Evolutionary conservation across 2,888 invertebrate species (phyloP).

Genomic region (Folsomia manolachei): DNA sequence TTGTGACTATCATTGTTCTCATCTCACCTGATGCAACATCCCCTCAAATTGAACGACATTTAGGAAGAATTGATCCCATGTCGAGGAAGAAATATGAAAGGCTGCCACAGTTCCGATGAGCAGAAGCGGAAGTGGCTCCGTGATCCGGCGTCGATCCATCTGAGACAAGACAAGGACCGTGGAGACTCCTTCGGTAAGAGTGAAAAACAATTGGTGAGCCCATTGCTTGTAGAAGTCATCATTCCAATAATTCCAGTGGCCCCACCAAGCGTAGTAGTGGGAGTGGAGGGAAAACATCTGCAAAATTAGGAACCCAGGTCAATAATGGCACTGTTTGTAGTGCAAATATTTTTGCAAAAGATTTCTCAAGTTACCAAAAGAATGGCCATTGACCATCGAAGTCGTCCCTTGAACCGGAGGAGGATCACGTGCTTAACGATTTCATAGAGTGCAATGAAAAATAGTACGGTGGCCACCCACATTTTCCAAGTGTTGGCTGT

Average conservation of each 20-base stretch:
- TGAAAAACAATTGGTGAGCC: slow-evolving; percentile 60
- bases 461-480: slow-evolving; percentile 62
- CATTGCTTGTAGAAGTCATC: slow-evolving; percentile 64
- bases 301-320: neutral
- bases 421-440: slow-evolving; percentile 60
- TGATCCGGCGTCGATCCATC: neutral
- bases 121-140: neutral
- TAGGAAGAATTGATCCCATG: neutral
- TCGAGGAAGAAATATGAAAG: neutral
- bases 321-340: too few relatives aligned
- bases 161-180: neutral
- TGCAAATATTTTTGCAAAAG: too few relatives aligned
- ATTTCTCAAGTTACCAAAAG: slow-evolving; percentile 59
- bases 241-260: slow-evolving; percentile 67
- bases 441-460: slow-evolving; percentile 63
- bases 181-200: slow-evolving; percentile 6
- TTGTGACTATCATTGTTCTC: neutral
- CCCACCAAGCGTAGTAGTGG: slow-evolving; percentile 68
- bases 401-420: slow-evolving; percentile 58
- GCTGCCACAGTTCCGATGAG: neutral
- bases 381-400: slow-evolving; percentile 62
- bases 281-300: slow-evolving; percentile 61
- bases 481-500: slow-evolving; percentile 65
- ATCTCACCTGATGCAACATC: neutral
- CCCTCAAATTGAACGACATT: neutral